Conservation (phyloP, 2,113 vertebrate genomes). For the Nibea albiflora region DNA sequence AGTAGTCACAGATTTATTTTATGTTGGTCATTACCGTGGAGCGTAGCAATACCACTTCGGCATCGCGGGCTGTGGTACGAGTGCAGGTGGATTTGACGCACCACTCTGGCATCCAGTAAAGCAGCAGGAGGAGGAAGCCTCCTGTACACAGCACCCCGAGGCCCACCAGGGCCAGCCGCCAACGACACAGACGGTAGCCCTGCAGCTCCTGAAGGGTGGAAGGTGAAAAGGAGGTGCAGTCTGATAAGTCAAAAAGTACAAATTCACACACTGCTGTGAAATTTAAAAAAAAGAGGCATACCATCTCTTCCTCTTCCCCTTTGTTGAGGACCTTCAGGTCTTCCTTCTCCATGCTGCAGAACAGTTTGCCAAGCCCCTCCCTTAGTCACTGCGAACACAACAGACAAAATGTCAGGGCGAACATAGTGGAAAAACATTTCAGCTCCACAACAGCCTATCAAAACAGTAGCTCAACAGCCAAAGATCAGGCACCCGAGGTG, state of each 20-base stretch:
- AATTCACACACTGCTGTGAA: neutral
- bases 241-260: neutral
- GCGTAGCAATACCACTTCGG: slow-evolving; percentile 92
- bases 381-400: slow-evolving; percentile 73
- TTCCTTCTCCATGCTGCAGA: slow-evolving; percentile 93
- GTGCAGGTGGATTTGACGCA: slow-evolving; percentile 93
- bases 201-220: slow-evolving; percentile 87
- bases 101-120: slow-evolving; percentile 99
- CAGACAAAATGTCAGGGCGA: slow-evolving; percentile 6
- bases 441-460: slow-evolving; percentile 1
- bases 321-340: slow-evolving; percentile 92
- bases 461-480: neutral
- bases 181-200: slow-evolving; percentile 91
- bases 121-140: slow-evolving; percentile 95
- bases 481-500: neutral
- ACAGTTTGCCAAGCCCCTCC: slow-evolving; percentile 65
- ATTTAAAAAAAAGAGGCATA: slow-evolving; percentile 60
- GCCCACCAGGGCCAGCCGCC: slow-evolving; percentile 91
- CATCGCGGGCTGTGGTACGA: slow-evolving; percentile 87
- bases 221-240: neutral
- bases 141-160: slow-evolving; percentile 91
- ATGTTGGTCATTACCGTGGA: slow-evolving; percentile 85
- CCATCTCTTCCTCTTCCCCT: slow-evolving; percentile 97
- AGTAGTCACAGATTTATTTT: neutral
- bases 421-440: neutral